Evolutionary conservation across 2,113 vertebrate genomes (phyloP).

Genomic region (Phaetusa simplex): DNA sequence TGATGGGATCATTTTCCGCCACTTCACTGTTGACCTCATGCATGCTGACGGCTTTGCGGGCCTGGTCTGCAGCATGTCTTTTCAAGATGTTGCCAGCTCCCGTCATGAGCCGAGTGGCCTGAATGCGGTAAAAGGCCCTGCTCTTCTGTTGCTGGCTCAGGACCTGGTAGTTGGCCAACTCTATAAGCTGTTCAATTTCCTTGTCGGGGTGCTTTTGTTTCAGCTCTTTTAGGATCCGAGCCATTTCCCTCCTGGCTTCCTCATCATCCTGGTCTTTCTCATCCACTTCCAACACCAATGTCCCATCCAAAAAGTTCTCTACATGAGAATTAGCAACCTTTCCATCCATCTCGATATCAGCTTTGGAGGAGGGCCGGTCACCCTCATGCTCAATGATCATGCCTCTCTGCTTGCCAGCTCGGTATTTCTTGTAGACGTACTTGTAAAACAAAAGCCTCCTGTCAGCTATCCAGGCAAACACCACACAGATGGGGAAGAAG

Average conservation of each 20-base stretch:
- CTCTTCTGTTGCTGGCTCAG: conserved; percentile 94
- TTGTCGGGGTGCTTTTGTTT: conserved; percentile 95
- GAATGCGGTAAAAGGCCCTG: conserved; percentile 93
- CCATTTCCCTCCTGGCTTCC: conserved; percentile 87
- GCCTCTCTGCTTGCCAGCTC: conserved; percentile 88
- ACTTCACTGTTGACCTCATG: conserved; percentile 84
- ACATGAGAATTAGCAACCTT: conserved; percentile 84
- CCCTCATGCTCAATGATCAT: conserved; percentile 96
- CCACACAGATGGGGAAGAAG: conserved; percentile 95
- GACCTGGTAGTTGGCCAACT: conserved; percentile 92
- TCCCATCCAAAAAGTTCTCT: conserved; percentile 91
- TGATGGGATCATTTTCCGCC: conserved; percentile 77
- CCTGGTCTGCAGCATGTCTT: conserved; percentile 90
- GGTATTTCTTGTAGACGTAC: conserved; percentile 91
- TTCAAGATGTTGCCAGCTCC: conserved; percentile 92
- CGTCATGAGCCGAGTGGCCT: conserved; percentile 92
- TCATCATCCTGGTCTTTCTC: conserved; percentile 89
- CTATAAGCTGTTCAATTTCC: conserved; percentile 90
- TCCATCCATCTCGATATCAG: conserved; percentile 90
- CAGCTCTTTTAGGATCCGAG: conserved; percentile 90
- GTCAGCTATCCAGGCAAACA: conserved; percentile 93
- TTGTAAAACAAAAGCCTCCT: conserved; percentile 95
- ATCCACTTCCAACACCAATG: conserved; percentile 81
- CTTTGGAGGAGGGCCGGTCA: conserved; percentile 85
- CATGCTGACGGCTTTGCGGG: conserved; percentile 86